phyloP scores from a whole-genome alignment of 2,888 invertebrate species.

The Aromia moschata region DNA sequence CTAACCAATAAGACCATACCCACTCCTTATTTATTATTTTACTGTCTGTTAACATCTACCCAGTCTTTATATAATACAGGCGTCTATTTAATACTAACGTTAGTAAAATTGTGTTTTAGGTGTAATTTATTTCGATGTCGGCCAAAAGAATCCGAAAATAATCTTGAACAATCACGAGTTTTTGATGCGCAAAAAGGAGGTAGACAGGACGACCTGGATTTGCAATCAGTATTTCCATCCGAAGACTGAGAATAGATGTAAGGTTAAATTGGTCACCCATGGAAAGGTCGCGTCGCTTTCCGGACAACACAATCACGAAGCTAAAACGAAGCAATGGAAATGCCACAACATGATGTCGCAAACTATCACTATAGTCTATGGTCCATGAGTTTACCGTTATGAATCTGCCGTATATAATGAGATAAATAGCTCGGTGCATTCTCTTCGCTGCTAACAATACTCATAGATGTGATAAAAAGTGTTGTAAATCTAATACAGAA shows the following conservation, averaged over 20 bases:
- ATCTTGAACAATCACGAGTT: constrained; percentile 44
- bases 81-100: too few species aligned
- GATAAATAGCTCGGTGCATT: too few species aligned
- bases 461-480: too few species aligned
- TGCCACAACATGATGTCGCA: constrained; percentile 38
- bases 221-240: constrained; percentile 47
- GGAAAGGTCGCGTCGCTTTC: constrained; percentile 36
- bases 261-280: constrained; percentile 41
- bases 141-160: constrained; percentile 48
- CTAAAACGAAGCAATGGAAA: constrained; percentile 30
- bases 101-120: constrained; percentile 40
- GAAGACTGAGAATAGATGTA: constrained; percentile 39
- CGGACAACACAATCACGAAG: constrained; percentile 43
- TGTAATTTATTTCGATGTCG: constrained; percentile 46
- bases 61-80: too few species aligned
- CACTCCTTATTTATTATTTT: too few species aligned
- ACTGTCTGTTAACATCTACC: too few species aligned
- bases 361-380: constrained; percentile 29
- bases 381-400: too few species aligned
- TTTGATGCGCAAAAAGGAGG: constrained; percentile 35
- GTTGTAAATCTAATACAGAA: too few species aligned
- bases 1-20: too few species aligned
- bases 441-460: too few species aligned
- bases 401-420: too few species aligned
- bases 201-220: constrained; percentile 44